Percentiles rank a stretch among this genome's conserved stretches.
These are phyloP conservation scores for Hydractinia echinata DNA, from an alignment of 30 jellyfish, hydroid and myxozoan species.

Conservation along the genomic window DNA sequence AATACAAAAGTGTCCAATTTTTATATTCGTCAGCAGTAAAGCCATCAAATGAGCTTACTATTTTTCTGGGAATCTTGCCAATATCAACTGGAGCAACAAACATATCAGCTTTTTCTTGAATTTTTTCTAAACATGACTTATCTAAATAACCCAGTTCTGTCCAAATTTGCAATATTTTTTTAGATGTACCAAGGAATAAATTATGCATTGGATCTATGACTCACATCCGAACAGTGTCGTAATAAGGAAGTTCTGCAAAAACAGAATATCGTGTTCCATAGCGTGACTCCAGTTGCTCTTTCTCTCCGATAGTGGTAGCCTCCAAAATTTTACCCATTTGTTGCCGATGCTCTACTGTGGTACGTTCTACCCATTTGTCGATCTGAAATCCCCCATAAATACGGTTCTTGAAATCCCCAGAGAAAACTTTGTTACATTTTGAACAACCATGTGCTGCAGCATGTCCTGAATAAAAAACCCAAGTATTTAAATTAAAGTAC, in stretches of 20 bases:
- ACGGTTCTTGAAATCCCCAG: conserved; percentile 21
- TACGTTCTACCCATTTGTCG: conserved; percentile 25
- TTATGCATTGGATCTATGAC: conserved; percentile 38
- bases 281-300: background rate
- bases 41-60: conserved; percentile 13
- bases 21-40: conserved; percentile 16
- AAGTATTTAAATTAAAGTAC: no score
- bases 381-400: conserved; percentile 28
- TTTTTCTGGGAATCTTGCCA: conserved; percentile 7
- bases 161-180: conserved; percentile 2
- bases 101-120: background rate
- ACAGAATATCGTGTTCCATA: conserved; percentile 35
- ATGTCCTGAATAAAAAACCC: conserved; percentile 3
- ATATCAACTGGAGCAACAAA: background rate
- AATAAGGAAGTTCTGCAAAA: conserved; percentile 26
- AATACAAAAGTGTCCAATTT: conserved; percentile 5
- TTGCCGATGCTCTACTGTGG: conserved; percentile 19
- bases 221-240: conserved; percentile 16
- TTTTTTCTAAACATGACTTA: background rate
- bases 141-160: background rate
- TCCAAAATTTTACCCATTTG: conserved; percentile 17
- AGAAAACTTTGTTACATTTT: conserved; percentile 30
- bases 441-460: conserved; percentile 29
- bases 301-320: conserved; percentile 19
- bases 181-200: conserved; percentile 18